phyloP scores from a whole-genome alignment of 2,888 invertebrate genomes.

The Acanthosepion lycidas region DNA sequence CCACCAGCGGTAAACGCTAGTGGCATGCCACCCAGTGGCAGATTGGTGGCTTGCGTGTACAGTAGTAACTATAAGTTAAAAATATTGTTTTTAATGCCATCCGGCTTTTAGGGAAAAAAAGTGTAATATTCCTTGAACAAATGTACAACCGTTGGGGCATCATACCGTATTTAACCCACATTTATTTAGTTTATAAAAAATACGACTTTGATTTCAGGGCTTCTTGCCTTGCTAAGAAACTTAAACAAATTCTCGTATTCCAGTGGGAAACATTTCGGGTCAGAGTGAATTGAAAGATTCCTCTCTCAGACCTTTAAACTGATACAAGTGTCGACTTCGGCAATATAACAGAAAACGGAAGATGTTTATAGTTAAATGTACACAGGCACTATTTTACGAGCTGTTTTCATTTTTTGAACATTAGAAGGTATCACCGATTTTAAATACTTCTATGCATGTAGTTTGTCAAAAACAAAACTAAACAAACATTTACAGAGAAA shows the following conservation, averaged over 20 bases:
- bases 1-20: no score
- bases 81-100: no score
- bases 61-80: no score
- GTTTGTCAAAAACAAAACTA: not conserved
- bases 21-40: no score
- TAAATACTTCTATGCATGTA: not conserved
- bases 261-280: not conserved
- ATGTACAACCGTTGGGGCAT: not conserved
- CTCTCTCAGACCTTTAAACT: not conserved
- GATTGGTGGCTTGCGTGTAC: no score
- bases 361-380: not conserved
- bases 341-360: not conserved
- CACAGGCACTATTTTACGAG: not conserved
- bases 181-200: constrained; percentile 4
- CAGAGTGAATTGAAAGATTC: not conserved
- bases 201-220: not conserved
- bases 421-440: not conserved
- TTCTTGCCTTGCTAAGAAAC: not conserved
- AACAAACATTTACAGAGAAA: not conserved
- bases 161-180: not conserved
- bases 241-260: not conserved
- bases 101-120: no score
- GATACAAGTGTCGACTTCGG: not conserved
- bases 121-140: no score
- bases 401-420: not conserved